A percentile compares a stretch with the other conserved stretches of the same genome.
Evolutionary conservation across 1,140 invertebrate species (phyloP).

Genomic region (Samia ricini): DNA sequence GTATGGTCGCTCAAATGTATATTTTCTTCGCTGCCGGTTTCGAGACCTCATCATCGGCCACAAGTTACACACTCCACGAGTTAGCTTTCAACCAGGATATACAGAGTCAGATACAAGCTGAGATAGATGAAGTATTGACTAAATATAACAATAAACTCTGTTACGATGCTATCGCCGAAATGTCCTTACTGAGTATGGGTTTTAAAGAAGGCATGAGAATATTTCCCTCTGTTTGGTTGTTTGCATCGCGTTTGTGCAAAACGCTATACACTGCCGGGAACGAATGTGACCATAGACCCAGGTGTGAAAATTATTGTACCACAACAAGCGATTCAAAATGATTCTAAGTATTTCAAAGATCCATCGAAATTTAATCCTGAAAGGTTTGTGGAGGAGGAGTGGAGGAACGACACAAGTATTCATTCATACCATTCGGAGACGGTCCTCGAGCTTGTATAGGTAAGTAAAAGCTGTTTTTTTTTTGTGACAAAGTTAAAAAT

Average conservation of each 20-base stretch:
- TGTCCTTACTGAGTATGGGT: slow-evolving; percentile 73
- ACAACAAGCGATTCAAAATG: slow-evolving; percentile 78
- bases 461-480: too few species aligned
- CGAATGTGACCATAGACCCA: slow-evolving; percentile 57
- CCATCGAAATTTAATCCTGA: slow-evolving; percentile 79
- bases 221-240: slow-evolving; percentile 61
- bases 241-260: slow-evolving; percentile 55
- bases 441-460: slow-evolving; percentile 84
- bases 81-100: slow-evolving; percentile 68
- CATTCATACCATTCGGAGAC: slow-evolving; percentile 83
- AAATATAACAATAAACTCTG: slow-evolving; percentile 73
- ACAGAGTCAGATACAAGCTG: slow-evolving; percentile 69
- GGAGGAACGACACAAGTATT: slow-evolving; percentile 65
- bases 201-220: slow-evolving; percentile 57
- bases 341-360: slow-evolving; percentile 75
- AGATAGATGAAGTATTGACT: slow-evolving; percentile 67
- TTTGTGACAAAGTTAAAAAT: too few species aligned
- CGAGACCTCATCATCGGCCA: slow-evolving; percentile 71
- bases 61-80: slow-evolving; percentile 72
- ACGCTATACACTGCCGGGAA: slow-evolving; percentile 61
- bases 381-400: slow-evolving; percentile 72
- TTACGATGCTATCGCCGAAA: slow-evolving; percentile 78
- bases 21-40: slow-evolving; percentile 78
- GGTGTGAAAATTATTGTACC: slow-evolving; percentile 77
- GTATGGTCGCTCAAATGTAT: slow-evolving; percentile 72